Base-by-base conservation (phyloP, 2,113 vertebrate species). In the Strix uralensis region DNA sequence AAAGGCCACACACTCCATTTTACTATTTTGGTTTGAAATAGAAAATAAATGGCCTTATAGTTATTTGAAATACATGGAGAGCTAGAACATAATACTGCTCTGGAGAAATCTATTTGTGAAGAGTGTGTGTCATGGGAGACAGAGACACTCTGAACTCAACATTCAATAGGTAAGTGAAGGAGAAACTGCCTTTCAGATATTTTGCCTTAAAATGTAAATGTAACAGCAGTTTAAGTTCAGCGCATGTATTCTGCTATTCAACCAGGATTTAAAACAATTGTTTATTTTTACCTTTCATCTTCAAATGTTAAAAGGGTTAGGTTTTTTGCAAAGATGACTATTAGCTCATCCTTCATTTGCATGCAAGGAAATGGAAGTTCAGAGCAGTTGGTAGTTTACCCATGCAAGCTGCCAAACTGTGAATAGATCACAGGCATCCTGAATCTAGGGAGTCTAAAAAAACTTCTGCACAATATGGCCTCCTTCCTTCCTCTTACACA, bases 221-320 rank as follows among this genome's bases (percentile, higher is more conserved):
- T 34, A 90, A 49, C 18, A 29, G 78, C 85, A 92, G 49, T 91
- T 95, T 91, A 92, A 77, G 89, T 89, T 96, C 74, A 89, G 40
- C 17, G 66, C 77, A 70, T 92, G 81, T 70, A 80, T 81, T 82
- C 74, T 59, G 67, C 88, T 90, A 86, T 88, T 94, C 87, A 97
- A 34, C 62, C 23, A 90, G 91, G 78, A 95, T 92, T 95, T 95
- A 80, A 95, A 94, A 92, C 58, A 80, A 93, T 81, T 96, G 84
- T 91, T 96, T 96, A 90, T 73, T 94, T 95, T 91, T 70, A 82
- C 63, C 86, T 96, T 97, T 95, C 49, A 89, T 97, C 94, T 91
- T 82, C 25, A 38, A 57, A 75, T 15, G 36, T 67, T 88, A 75
- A 84, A 80, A 86, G 14, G 4, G 47, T 59, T 73, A 29, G 65